Conservation (phyloP, 2,113 vertebrate species). For the Rhynchomys soricoides region DNA sequence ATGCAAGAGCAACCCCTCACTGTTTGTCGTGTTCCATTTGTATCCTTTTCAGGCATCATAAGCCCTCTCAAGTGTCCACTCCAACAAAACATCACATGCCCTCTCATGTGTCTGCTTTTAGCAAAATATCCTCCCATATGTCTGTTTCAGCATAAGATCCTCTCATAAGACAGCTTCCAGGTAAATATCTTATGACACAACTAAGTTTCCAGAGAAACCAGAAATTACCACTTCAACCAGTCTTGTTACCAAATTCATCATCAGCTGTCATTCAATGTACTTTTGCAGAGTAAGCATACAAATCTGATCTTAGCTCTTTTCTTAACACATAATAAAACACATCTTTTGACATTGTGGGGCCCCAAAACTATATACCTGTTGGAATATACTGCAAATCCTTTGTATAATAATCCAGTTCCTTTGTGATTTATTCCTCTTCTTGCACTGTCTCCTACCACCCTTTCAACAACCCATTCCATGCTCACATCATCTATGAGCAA, state of each 20-base stretch:
- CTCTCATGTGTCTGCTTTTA: no score
- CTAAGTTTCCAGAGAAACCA: no score
- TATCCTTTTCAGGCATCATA: no score
- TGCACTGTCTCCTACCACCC: not conserved
- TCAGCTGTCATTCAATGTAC: not conserved
- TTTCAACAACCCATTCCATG: not conserved
- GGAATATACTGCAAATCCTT: not conserved
- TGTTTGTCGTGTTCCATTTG: no score
- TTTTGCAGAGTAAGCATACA: not conserved
- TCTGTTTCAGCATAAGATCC: no score
- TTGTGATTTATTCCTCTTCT: not conserved
- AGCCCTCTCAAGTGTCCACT: no score
- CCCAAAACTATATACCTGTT: not conserved
- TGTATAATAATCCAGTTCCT: not conserved
- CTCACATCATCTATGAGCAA: not conserved
- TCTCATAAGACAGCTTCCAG: no score
- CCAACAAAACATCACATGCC: no score
- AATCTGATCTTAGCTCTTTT: not conserved
- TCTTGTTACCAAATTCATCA: not conserved
- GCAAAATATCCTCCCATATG: no score
- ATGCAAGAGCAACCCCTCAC: no score
- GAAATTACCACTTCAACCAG: no score
- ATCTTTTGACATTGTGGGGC: not conserved
- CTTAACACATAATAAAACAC: not conserved
- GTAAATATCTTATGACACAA: no score